A percentile compares a stretch with the other conserved stretches of the same genome.
phyloP scores from a whole-genome alignment of 1,140 invertebrate genomes.

The Aleiodes sp. region DNA sequence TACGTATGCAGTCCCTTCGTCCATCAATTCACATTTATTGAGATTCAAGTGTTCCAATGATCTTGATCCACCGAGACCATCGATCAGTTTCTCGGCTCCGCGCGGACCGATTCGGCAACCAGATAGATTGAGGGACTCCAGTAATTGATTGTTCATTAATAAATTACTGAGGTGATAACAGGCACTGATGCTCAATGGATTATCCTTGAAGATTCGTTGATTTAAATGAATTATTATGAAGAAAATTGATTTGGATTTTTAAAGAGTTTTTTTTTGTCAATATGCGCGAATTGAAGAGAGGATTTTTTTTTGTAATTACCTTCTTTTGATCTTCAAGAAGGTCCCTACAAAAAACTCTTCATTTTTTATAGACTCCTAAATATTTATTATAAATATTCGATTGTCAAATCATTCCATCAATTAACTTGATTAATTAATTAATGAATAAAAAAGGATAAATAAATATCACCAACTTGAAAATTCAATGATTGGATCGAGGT shows the following conservation, averaged over 20 bases:
- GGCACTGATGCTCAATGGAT: constrained; percentile 57
- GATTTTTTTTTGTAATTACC: no score
- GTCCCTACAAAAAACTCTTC: no score
- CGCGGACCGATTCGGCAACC: constrained; percentile 60
- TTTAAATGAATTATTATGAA: not conserved
- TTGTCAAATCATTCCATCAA: no score
- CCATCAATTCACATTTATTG: constrained; percentile 58
- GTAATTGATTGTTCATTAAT: constrained; percentile 49
- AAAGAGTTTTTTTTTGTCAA: no score
- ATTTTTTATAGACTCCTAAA: no score
- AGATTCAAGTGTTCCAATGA: constrained; percentile 59
- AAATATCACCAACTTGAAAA: constrained; percentile 49
- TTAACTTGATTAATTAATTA: no score
- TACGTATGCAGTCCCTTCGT: constrained; percentile 58
- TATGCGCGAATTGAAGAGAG: no score
- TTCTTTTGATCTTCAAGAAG: no score
- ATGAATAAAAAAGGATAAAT: not conserved
- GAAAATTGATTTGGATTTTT: no score
- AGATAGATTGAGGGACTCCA: constrained; percentile 57
- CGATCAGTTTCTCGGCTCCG: constrained; percentile 52
- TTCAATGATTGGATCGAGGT: constrained; percentile 55
- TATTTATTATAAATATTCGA: no score
- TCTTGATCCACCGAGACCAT: constrained; percentile 46
- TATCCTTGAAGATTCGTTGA: constrained; percentile 47
- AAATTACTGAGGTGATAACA: constrained; percentile 63